Percentiles rank a stretch among this genome's conserved stretches.
Evolutionary conservation across 2,797 vertebrate species (phyloP).

Genomic region (Gastrophryne carolinensis): DNA sequence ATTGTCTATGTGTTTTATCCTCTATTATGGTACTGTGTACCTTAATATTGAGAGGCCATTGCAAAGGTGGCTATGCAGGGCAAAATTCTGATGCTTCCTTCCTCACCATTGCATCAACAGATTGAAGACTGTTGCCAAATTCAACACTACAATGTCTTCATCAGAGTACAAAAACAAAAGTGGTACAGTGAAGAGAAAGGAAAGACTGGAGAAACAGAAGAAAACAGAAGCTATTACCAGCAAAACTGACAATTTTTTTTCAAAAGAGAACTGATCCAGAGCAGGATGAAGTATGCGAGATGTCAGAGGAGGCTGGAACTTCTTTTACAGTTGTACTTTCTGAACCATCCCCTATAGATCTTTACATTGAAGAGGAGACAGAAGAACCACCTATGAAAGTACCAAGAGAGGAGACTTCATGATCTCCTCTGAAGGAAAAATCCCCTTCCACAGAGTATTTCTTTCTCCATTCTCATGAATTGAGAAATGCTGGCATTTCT

Average conservation of each 20-base stretch:
- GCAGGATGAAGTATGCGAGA: neutral
- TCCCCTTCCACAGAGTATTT: conserved; percentile 5
- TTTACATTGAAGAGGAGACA: neutral
- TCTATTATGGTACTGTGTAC: too few relatives aligned
- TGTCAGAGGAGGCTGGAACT: neutral
- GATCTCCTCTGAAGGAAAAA: too few relatives aligned
- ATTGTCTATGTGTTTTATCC: too few relatives aligned
- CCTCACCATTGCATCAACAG: too few relatives aligned
- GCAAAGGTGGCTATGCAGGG: too few relatives aligned
- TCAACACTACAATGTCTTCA: conserved; percentile 8
- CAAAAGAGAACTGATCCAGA: conserved; percentile 4
- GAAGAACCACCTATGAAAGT: neutral
- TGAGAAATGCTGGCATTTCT: neutral
- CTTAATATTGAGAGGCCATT: too few relatives aligned
- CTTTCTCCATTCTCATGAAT: neutral
- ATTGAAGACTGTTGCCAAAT: too few relatives aligned
- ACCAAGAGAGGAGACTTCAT: neutral
- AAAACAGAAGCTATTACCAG: neutral
- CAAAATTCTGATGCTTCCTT: too few relatives aligned
- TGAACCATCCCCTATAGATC: neutral
- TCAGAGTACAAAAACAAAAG: neutral
- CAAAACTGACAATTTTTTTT: neutral
- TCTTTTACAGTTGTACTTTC: too few relatives aligned
- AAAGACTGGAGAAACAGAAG: neutral
- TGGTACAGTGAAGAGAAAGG: conserved; percentile 8